Percentiles rank a stretch among this genome's conserved stretches.
phyloP scores from a whole-genome alignment of 2,797 vertebrate genomes.

The Parauchenoglanis ngamensis region DNA sequence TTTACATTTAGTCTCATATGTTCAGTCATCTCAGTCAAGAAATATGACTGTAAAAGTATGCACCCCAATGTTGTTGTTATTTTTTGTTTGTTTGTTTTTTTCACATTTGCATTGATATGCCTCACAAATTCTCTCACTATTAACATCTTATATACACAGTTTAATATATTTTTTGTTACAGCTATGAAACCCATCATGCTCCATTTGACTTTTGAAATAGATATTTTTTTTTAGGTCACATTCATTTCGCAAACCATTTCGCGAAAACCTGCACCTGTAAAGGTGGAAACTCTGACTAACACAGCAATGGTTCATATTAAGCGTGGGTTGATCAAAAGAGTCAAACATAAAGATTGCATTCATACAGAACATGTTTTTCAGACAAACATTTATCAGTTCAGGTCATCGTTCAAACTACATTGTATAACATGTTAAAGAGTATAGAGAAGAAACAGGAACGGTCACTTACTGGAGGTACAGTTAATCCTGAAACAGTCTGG shows the following conservation, averaged over 20 bases:
- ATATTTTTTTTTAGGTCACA: background rate
- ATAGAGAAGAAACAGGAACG: slow-evolving; percentile 82
- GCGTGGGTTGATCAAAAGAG: background rate
- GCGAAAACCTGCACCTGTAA: background rate
- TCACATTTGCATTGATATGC: background rate
- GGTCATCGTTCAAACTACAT: slow-evolving; percentile 15
- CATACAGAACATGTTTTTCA: slow-evolving; percentile 10
- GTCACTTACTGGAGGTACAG: slow-evolving; percentile 99
- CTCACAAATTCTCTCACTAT: background rate
- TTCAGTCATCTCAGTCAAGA: background rate
- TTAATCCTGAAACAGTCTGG: slow-evolving; percentile 99
- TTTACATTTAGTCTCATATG: background rate
- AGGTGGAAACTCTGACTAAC: background rate
- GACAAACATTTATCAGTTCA: background rate
- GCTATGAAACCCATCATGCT: background rate
- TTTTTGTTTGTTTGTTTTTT: too few relatives aligned
- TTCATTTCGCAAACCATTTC: background rate
- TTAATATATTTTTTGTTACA: background rate
- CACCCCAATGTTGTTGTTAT: background rate
- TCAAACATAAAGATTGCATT: background rate
- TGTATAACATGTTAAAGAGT: slow-evolving; percentile 13
- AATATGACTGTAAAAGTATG: background rate
- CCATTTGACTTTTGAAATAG: background rate
- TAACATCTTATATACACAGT: background rate
- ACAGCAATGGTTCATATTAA: background rate